phyloP scores from a whole-genome alignment of 1,140 invertebrate genomes.

The Apolygus lucorum region DNA sequence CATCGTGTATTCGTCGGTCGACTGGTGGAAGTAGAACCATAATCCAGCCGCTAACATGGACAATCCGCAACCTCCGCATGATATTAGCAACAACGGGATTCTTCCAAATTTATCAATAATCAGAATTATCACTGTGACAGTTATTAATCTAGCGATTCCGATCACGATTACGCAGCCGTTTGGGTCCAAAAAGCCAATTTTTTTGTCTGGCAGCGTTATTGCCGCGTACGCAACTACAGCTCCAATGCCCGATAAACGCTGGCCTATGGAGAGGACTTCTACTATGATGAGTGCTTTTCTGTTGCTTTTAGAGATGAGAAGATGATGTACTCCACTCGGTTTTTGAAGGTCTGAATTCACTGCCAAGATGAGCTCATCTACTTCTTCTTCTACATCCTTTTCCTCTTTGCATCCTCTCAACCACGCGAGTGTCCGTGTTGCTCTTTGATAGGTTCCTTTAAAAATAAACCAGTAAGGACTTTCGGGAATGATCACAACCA shows the following conservation, averaged over 20 bases:
- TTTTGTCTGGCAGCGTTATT: constrained; percentile 6
- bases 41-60: constrained; percentile 26
- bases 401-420: too few relatives aligned
- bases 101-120: constrained; percentile 42
- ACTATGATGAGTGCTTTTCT: constrained; percentile 23
- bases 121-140: constrained; percentile 39
- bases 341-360: too few relatives aligned
- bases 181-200: neutral
- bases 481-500: constrained; percentile 69
- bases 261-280: neutral
- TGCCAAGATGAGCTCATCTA: too few relatives aligned
- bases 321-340: too few relatives aligned
- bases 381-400: too few relatives aligned
- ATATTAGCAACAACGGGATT: constrained; percentile 45
- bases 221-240: constrained; percentile 20
- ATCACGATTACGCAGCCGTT: constrained; percentile 19
- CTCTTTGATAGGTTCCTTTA: constrained; percentile 46
- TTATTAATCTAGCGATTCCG: constrained; percentile 33
- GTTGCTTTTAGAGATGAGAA: neutral
- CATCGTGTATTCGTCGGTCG: constrained; percentile 35
- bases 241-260: constrained; percentile 12
- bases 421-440: constrained; percentile 49
- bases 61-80: constrained; percentile 30
- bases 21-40: constrained; percentile 36
- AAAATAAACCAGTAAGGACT: constrained; percentile 62